Evolutionary conservation across 2,113 vertebrate species (phyloP).

Genomic region (Agelaius tricolor): DNA sequence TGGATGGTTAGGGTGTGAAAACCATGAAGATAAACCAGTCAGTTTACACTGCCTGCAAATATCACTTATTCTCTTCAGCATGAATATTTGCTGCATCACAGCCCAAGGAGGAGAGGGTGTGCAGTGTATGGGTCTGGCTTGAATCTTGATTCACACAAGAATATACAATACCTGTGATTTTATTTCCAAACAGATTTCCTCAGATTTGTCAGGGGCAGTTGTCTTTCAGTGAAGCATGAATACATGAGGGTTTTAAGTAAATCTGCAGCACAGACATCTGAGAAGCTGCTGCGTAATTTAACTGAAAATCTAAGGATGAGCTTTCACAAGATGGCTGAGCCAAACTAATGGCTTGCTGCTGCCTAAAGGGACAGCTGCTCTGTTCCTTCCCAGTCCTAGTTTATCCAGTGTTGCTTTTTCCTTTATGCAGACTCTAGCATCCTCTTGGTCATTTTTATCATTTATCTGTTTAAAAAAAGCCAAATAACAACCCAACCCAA

Average conservation of each 20-base stretch:
- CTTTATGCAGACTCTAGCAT: not conserved
- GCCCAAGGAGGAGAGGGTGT: not conserved
- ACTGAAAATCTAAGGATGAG: conserved; percentile 31
- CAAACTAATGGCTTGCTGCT: conserved; percentile 44
- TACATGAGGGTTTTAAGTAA: conserved; percentile 34
- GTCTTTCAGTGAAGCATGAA: conserved; percentile 16
- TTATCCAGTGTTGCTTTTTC: not conserved
- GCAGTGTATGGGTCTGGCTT: not conserved
- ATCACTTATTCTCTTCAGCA: not conserved
- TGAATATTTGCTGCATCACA: conserved; percentile 19
- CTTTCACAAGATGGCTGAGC: conserved; percentile 50
- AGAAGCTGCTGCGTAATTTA: conserved; percentile 32
- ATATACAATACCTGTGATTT: not conserved
- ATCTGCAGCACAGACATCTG: conserved; percentile 15
- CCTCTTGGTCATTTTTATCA: not conserved
- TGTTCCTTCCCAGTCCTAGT: not conserved
- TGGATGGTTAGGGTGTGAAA: conserved; percentile 39
- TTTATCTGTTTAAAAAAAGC: not conserved
- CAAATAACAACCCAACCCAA: not conserved
- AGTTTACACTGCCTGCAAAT: conserved; percentile 15
- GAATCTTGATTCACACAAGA: not conserved
- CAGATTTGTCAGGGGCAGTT: conserved; percentile 21
- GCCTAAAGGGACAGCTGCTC: conserved; percentile 46
- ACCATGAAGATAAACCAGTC: conserved; percentile 54
- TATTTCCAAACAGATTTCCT: conserved; percentile 16